These are phyloP conservation scores for Macaria liturata DNA, from an alignment of 2,888 invertebrate genomes.

Conservation along the genomic window DNA sequence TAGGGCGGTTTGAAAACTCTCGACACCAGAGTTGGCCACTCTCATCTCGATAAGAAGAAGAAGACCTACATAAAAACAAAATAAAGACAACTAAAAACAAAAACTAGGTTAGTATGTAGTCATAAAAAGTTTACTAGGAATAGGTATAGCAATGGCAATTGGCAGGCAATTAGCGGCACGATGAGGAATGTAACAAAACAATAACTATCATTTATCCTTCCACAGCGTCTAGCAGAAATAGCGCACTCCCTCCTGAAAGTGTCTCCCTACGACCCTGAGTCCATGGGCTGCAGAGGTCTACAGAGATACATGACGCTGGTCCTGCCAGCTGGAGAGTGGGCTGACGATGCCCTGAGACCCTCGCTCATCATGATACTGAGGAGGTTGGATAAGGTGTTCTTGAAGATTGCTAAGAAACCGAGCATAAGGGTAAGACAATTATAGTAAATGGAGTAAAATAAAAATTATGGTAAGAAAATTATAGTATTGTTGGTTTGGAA, in stretches of 20 bases:
- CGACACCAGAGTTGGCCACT: too few species aligned
- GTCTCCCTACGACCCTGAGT: slow-evolving; percentile 98
- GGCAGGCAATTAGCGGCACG: too few species aligned
- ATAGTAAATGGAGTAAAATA: too few species aligned
- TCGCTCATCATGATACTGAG: slow-evolving; percentile 95
- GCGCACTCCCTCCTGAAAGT: slow-evolving; percentile 98
- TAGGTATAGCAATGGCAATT: background rate
- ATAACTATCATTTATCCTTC: slow-evolving; percentile 7
- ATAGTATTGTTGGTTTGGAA: too few species aligned
- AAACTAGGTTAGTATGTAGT: too few species aligned
- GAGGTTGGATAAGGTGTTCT: slow-evolving; percentile 97
- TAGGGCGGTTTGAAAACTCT: too few species aligned
- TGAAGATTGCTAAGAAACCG: slow-evolving; percentile 98
- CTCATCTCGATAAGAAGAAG: too few species aligned
- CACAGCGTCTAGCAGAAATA: slow-evolving; percentile 96
- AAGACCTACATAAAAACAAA: too few species aligned
- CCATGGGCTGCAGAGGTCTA: slow-evolving; percentile 97
- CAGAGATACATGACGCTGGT: slow-evolving; percentile 96
- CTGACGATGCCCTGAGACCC: slow-evolving; percentile 94
- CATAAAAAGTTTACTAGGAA: background rate
- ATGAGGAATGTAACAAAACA: background rate
- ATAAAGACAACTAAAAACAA: too few species aligned
- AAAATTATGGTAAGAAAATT: too few species aligned
- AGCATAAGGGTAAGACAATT: slow-evolving; percentile 87
- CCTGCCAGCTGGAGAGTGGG: slow-evolving; percentile 98